Evolutionary conservation across 23 tunicate species (phyloP).

Genomic region (Halocynthia aurantium): DNA sequence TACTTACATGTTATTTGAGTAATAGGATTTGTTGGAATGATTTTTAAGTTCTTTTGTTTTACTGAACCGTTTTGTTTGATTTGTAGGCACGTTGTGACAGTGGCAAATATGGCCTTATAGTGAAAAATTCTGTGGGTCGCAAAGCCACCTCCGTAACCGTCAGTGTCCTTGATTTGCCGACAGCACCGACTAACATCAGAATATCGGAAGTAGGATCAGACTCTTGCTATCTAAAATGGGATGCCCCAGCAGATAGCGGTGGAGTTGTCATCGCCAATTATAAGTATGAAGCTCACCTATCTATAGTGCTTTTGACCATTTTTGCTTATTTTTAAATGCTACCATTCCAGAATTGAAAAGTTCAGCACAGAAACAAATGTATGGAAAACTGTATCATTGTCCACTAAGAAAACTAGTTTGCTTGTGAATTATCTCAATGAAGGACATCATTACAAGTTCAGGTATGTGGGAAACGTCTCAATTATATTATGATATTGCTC

Average conservation of each 20-base stretch:
- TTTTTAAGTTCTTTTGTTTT: neutral
- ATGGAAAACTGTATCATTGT: slow-evolving; percentile 78
- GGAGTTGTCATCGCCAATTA: slow-evolving; percentile 84
- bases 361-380: slow-evolving; percentile 61
- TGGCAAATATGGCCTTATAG: slow-evolving; percentile 21
- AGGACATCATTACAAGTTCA: slow-evolving; percentile 66
- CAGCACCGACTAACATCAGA: slow-evolving; percentile 51
- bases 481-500: too few species aligned
- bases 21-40: neutral
- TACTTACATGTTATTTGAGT: neutral
- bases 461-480: neutral
- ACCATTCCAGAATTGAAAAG: slow-evolving; percentile 45
- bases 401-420: slow-evolving; percentile 83
- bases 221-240: slow-evolving; percentile 82
- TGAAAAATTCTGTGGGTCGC: slow-evolving; percentile 27
- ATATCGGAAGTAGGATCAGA: slow-evolving; percentile 74
- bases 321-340: neutral
- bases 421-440: slow-evolving; percentile 77
- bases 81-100: slow-evolving; percentile 15
- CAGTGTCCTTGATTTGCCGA: slow-evolving; percentile 70
- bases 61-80: neutral
- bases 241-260: slow-evolving; percentile 89
- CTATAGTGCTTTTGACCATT: neutral
- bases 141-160: slow-evolving; percentile 15
- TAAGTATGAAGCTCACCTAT: slow-evolving; percentile 12